Base-by-base conservation (phyloP, 1,140 invertebrate species). In the Drosophila prosaltans region DNA sequence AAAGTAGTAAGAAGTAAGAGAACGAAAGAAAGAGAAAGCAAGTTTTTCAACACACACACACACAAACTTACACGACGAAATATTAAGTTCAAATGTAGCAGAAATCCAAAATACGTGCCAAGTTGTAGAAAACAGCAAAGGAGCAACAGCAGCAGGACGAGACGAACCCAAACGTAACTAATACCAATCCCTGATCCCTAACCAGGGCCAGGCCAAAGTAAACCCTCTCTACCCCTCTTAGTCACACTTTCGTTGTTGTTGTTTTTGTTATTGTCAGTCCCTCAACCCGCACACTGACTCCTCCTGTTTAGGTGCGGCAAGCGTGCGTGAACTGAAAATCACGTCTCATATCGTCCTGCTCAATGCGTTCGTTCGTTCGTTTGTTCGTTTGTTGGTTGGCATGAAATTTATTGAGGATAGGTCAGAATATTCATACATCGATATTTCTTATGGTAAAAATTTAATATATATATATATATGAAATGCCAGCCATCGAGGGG, bases 11-110 rank as follows among this genome's bases (percentile, higher is more conserved):
- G 80, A 78, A 81, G 54, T 41, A 71, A 8, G 36, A 11, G 21
- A n/a, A 9, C 1, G 59, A 43, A 6, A 62, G 41, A 21, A 5
- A 48, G 61, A 24, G 32, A 24, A 39, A 39, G 36, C 43, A 36
- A 36, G 32, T 36, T 36, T 36, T 36, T 7, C 32, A 36, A 36
- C 32, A 69, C 40, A 78, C 57, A 30, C 39, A 55, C 74, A 30
- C 55, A 63, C 62, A 57, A 65, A 43, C 30, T 69, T 63, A 76
- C 59, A 67, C 65, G 45, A 51, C 45, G 45, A 88, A 89, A 89
- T 89, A 89, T 89, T 89, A 89, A 89, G 84, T 88, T 88, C 84
- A 88, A 88, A 88, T 88, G 84, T 89, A 88, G 84, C 84, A 88
- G 84, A 88, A 88, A 88, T 88, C 84, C 83, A 89, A 80, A 80